phyloP scores from a whole-genome alignment of 1,140 invertebrate genomes.

The Bicyclus anynana region DNA sequence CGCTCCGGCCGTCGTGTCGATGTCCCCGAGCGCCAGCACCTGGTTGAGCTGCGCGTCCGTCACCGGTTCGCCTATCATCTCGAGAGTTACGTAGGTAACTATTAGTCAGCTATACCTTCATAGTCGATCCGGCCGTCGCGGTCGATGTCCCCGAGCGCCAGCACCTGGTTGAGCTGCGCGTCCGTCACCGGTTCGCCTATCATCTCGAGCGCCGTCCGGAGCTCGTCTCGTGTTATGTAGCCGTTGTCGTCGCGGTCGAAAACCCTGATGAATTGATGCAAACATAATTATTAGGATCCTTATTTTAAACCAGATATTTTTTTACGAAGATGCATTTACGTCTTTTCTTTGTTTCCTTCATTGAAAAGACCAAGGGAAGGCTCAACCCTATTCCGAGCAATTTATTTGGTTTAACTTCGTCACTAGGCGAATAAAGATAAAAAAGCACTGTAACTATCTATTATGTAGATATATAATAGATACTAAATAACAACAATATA shows the following conservation, averaged over 20 bases:
- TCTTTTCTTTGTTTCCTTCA: too few species aligned
- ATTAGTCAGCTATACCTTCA: conserved; percentile 78
- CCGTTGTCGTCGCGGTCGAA: conserved; percentile 88
- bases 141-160: conserved; percentile 85
- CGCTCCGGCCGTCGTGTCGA: conserved; percentile 87
- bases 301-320: neutral
- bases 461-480: too few species aligned
- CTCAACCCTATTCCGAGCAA: too few species aligned
- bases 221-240: conserved; percentile 86
- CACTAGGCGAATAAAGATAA: too few species aligned
- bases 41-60: conserved; percentile 85
- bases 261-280: conserved; percentile 71
- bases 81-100: conserved; percentile 72
- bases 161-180: conserved; percentile 83
- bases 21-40: conserved; percentile 83
- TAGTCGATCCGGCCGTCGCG: conserved; percentile 88
- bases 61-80: conserved; percentile 86
- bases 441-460: too few species aligned
- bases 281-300: neutral
- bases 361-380: too few species aligned
- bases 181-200: conserved; percentile 87
- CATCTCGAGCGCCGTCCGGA: conserved; percentile 86
- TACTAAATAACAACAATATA: too few species aligned
- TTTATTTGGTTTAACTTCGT: too few species aligned
- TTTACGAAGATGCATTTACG: too few species aligned